Base-by-base conservation (phyloP, 2,888 invertebrate genomes). In the Dicycla oo region DNA sequence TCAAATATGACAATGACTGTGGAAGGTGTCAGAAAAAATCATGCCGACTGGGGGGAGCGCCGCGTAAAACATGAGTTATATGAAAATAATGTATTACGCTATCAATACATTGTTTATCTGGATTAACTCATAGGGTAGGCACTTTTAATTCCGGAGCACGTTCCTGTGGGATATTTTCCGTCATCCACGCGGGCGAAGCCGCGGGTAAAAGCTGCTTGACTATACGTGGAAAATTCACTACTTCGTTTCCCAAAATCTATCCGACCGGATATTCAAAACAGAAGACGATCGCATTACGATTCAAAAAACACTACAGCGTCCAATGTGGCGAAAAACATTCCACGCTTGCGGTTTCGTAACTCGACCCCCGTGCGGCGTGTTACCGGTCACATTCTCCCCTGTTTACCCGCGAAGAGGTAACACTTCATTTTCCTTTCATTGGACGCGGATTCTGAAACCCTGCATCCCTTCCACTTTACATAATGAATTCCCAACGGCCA, bases 381-480 rank as follows among this genome's bases (percentile, higher is more conserved):
- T 54, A 54, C 57, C 70, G 71, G 67, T 69, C 66, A 62, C 58
- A 68, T 74, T 69, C 64, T 74, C 79, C 84, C 83, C 71, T 90
- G 88, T 90, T 89, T 89, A 86, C 85, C 75, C 82, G 75, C 84
- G 65, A 75, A 80, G 80, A 88, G 90, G 90, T 89, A 90, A 90
- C 91, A 91, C 93, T 93, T 90, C 90, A 91, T 93, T 93, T 91
- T 90, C 91, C 83, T 90, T 92, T 89, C 90, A 90, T 78, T 65
- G 71, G 63, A 75, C 83, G 38, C 60, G 60, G 56, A 65, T 75
- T 63, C 62, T 79, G 73, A 53, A 60, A 71, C 68, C 45, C 64
- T 71, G 70, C 78, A 86, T 82, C 88, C 86, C 88, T 89, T 89
- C 88, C 87, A 90, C 89, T 91, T 92, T 91, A 89, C 93, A 91